Conservation (phyloP, 2,113 vertebrate species). For the Lanius collurio region DNA sequence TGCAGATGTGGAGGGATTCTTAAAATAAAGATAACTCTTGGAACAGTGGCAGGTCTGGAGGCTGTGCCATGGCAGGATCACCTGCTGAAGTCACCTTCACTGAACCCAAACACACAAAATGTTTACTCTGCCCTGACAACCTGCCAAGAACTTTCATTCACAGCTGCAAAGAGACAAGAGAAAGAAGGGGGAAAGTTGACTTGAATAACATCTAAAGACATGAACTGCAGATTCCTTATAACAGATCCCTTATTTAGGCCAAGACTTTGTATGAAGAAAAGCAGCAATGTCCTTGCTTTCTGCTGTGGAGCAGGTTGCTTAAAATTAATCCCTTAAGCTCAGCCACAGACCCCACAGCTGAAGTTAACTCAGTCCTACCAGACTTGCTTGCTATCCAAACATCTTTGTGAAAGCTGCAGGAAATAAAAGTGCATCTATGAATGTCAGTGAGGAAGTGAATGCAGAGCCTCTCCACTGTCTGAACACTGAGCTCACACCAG, state of each 20-base stretch:
- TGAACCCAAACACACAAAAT: background rate
- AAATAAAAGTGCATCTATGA: too few species aligned
- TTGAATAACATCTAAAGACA: background rate
- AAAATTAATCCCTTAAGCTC: background rate
- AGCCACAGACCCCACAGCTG: background rate
- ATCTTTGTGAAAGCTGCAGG: too few species aligned
- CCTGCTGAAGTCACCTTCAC: background rate
- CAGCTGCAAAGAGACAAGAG: background rate
- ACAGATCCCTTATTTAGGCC: background rate
- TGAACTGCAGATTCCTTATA: background rate
- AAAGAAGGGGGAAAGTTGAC: background rate
- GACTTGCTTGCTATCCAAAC: background rate
- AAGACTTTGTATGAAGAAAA: background rate
- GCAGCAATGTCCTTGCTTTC: background rate
- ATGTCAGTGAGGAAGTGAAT: too few species aligned
- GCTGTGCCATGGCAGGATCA: fast-evolving
- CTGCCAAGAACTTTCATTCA: background rate
- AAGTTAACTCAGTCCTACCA: background rate
- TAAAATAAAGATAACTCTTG: background rate
- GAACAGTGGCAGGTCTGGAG: background rate
- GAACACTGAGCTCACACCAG: too few species aligned
- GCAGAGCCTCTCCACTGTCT: too few species aligned
- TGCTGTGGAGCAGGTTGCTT: background rate
- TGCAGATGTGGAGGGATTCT: too few species aligned
- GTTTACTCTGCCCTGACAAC: background rate